A percentile compares a stretch with the other conserved stretches of the same genome.
Conservation (phyloP, 2,113 vertebrate genomes). For the Oncorhynchus clarkii region DNA sequence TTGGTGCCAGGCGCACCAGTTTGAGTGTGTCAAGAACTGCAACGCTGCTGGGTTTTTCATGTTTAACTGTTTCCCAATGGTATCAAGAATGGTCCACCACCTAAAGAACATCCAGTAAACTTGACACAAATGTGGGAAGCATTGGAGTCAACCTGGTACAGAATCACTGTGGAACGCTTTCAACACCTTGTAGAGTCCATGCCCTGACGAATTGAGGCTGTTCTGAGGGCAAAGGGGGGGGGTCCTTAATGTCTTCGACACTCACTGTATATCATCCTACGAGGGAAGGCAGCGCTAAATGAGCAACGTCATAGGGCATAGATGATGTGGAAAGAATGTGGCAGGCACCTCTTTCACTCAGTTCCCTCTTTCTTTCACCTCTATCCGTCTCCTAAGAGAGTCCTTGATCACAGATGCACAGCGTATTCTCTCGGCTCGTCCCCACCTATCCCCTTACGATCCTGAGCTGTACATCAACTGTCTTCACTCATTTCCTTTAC, state of each 20-base stretch:
- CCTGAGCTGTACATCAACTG: not conserved
- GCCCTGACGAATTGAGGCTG: too few relatives aligned
- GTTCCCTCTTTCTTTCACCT: not conserved
- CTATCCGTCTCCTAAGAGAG: not conserved
- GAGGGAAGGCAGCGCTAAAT: not conserved
- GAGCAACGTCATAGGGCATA: not conserved
- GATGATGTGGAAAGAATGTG: not conserved
- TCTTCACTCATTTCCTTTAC: not conserved
- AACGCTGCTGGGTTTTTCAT: too few relatives aligned
- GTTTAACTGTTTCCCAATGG: too few relatives aligned
- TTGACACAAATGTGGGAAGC: too few relatives aligned
- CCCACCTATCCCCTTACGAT: not conserved
- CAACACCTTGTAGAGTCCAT: too few relatives aligned
- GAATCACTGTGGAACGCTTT: too few relatives aligned
- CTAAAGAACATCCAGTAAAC: too few relatives aligned
- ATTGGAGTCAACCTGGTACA: too few relatives aligned
- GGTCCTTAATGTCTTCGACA: not conserved
- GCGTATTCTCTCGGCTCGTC: not conserved
- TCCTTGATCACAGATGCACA: not conserved
- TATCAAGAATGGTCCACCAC: too few relatives aligned
- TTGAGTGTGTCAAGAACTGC: too few relatives aligned
- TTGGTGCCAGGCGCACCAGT: too few relatives aligned
- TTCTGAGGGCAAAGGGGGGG: too few relatives aligned
- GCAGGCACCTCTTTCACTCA: not conserved
- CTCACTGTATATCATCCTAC: not conserved